Conservation (phyloP, 2,797 vertebrate species). For the Acanthiza pusilla region DNA sequence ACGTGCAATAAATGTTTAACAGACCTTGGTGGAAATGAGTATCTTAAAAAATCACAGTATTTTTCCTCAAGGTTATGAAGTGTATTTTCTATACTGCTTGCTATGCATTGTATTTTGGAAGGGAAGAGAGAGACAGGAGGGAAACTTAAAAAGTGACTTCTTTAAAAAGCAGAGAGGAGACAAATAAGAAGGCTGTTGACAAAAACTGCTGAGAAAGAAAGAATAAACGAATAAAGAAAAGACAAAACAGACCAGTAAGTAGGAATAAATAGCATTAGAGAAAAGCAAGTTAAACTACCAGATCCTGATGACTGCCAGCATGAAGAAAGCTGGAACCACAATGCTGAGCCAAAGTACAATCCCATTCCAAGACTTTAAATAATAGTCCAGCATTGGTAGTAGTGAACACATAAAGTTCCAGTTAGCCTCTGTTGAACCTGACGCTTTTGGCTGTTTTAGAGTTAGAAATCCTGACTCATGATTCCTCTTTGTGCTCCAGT, state of each 20-base stretch:
- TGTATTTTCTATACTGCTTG: not conserved
- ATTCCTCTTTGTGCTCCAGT: not conserved
- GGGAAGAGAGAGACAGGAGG: not conserved
- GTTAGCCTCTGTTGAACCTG: not conserved
- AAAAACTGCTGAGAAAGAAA: not conserved
- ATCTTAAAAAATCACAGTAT: not conserved
- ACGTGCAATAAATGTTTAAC: not conserved
- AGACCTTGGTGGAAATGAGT: not conserved
- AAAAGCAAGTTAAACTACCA: not conserved
- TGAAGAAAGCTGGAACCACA: not conserved
- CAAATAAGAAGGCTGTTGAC: not conserved
- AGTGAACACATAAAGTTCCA: not conserved
- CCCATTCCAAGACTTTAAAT: not conserved
- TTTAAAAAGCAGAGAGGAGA: not conserved
- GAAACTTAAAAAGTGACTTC: not conserved
- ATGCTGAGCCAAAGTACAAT: not conserved
- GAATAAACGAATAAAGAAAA: not conserved
- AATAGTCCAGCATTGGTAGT: not conserved
- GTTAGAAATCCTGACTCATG: not conserved
- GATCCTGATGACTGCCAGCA: not conserved
- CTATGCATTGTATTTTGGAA: not conserved
- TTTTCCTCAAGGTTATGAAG: not conserved
- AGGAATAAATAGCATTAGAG: not conserved
- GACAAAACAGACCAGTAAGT: not conserved
- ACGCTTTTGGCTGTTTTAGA: not conserved